Conservation (phyloP, 2,113 vertebrate species). For the Steatornis caripensis region DNA sequence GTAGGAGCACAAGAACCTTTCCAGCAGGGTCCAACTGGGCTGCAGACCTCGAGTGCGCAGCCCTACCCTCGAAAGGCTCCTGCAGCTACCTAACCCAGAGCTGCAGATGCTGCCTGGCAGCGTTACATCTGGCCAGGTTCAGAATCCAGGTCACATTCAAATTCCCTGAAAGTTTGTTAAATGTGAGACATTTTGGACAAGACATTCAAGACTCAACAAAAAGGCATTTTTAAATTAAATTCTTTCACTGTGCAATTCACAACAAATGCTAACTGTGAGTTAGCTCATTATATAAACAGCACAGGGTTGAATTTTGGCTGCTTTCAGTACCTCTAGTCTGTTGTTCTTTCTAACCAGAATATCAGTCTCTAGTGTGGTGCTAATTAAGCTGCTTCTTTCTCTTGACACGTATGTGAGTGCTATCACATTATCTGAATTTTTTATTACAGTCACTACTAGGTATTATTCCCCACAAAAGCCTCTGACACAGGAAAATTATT, state of each 20-base stretch:
- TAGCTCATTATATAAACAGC: slow-evolving; percentile 38
- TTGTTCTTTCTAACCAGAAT: background rate
- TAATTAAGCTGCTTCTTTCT: background rate
- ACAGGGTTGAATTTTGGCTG: background rate
- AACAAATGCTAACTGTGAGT: slow-evolving; percentile 24
- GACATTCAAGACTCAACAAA: slow-evolving; percentile 27
- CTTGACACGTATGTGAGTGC: background rate
- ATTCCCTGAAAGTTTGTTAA: slow-evolving; percentile 18
- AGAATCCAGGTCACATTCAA: slow-evolving; percentile 20
- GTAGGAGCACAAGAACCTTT: background rate
- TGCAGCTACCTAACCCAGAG: background rate
- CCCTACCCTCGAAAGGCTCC: background rate
- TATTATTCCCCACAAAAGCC: background rate
- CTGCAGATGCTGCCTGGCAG: background rate
- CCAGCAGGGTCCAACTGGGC: background rate
- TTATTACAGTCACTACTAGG: background rate
- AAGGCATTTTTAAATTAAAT: slow-evolving; percentile 45
- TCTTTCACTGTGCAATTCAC: slow-evolving; percentile 7
- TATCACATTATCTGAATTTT: background rate
- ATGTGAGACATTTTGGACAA: slow-evolving; percentile 31
- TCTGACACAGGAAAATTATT: background rate
- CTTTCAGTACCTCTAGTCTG: background rate
- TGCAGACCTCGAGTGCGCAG: background rate
- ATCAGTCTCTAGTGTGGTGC: background rate
- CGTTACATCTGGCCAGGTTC: background rate